Evolutionary conservation across 2,888 invertebrate species (phyloP).

Genomic region (Ashinkailepas kermadecensis): DNA sequence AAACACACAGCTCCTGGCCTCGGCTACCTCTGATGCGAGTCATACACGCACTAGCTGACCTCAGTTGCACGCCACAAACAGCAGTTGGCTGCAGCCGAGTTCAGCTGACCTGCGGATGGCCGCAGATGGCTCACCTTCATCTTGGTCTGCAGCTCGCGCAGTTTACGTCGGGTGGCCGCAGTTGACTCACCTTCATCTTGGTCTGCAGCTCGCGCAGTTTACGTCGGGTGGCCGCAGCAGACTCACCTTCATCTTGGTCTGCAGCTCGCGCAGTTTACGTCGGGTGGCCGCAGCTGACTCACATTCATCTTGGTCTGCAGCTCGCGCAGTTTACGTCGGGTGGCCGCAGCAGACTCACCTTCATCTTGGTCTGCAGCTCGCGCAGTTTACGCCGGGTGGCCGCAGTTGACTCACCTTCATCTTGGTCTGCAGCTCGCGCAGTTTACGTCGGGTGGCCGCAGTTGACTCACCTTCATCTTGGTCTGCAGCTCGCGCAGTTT

Average conservation of each 20-base stretch:
- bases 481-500: constrained; percentile 97
- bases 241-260: constrained; percentile 88
- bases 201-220: constrained; percentile 97
- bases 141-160: constrained; percentile 96
- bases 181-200: constrained; percentile 82
- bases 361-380: constrained; percentile 96
- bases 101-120: too few species aligned
- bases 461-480: constrained; percentile 82
- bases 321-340: too few species aligned
- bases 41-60: too few species aligned
- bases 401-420: too few species aligned
- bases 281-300: constrained; percentile 43
- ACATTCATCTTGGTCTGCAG: too few species aligned
- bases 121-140: constrained; percentile 70
- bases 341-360: constrained; percentile 59
- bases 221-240: constrained; percentile 52
- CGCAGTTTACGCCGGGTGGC: constrained; percentile 77
- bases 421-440: too few species aligned
- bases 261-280: constrained; percentile 44
- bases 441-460: too few species aligned
- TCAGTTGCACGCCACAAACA: too few species aligned
- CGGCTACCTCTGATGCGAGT: too few species aligned
- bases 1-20: too few species aligned
- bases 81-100: too few species aligned
- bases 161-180: too few species aligned